Base-by-base conservation (phyloP, 64 coral and sea anemone species). In the Catalaphyllia jardinei region DNA sequence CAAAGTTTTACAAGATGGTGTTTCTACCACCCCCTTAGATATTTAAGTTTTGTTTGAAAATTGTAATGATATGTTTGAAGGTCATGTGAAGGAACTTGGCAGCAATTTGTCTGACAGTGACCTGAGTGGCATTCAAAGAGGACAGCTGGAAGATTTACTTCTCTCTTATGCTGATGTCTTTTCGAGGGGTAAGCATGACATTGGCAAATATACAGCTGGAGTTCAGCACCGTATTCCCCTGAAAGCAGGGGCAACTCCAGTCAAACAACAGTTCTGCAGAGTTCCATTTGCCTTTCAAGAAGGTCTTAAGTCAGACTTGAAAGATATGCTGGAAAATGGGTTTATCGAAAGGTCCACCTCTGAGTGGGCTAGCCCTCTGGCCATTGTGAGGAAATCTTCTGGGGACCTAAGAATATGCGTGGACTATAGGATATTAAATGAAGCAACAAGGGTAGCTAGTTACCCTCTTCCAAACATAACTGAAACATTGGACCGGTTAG, bases 351-450 rank as follows among this genome's bases (percentile, higher is more conserved):
- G 78, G 62, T 94, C n/a, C 92, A 79, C 84, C 87, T 90, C 92
- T 12, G 67, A 94, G 24, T 94, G 92, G 80, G 92, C 92, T 25
- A 94, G 80, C n/a, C 87, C 80, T 18, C 80, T 89, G 30, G 92
- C 90, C 52, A 86, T 94, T 90, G 93, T 87, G 6, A 79, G 88
- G 61, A 94, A 90, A 62, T 52, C 88, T 31, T 94, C 87, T 31
- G 93, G 88, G 62, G 93, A 90, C 0, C 74, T 94, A 52, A 89
- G 93, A 89, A 94, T 94, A 89, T 94, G 88, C 38, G 93, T 91
- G 59, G 88, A 94, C 73, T 94, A 94, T 15, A 38, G 35, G 35
- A 38, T 2, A 38, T 38, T 38, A 38, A 38, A 38, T 38, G 35
- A 38, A 38, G 35, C 35, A 2, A 38, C 35, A 38, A 38, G 35